Evolutionary conservation across 2,113 vertebrate species (phyloP).

Genomic region (Perca schrenkii): DNA sequence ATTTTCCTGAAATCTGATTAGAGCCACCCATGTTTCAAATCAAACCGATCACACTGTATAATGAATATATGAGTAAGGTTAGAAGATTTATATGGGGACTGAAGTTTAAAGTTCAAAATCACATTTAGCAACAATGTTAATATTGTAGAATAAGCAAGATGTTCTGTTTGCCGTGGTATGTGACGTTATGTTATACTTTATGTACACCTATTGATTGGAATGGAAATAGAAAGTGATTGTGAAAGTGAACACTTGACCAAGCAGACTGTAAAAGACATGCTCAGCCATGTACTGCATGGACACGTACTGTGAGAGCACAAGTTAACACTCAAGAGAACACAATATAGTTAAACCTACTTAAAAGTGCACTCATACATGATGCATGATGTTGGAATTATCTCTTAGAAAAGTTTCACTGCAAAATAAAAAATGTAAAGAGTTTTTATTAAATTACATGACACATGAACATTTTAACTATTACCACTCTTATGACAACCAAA

Average conservation of each 20-base stretch:
- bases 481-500: background rate
- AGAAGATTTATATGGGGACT: background rate
- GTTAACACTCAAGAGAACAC: background rate
- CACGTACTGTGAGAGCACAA: background rate
- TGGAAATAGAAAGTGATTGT: background rate
- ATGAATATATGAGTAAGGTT: background rate
- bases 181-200: background rate
- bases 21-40: background rate
- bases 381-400: background rate
- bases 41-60: background rate
- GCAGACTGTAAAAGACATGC: slow-evolving; percentile 5
- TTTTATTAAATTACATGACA: background rate
- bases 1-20: slow-evolving; percentile 22
- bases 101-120: background rate
- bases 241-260: background rate
- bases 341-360: background rate
- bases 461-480: background rate
- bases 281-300: slow-evolving; percentile 5
- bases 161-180: background rate
- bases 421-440: background rate
- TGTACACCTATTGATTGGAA: slow-evolving; percentile 16
- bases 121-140: background rate
- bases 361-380: background rate
- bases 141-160: background rate
- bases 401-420: background rate